Evolutionary conservation across 1,140 invertebrate genomes (phyloP).

Genomic region (Tetramorium parvispinum): DNA sequence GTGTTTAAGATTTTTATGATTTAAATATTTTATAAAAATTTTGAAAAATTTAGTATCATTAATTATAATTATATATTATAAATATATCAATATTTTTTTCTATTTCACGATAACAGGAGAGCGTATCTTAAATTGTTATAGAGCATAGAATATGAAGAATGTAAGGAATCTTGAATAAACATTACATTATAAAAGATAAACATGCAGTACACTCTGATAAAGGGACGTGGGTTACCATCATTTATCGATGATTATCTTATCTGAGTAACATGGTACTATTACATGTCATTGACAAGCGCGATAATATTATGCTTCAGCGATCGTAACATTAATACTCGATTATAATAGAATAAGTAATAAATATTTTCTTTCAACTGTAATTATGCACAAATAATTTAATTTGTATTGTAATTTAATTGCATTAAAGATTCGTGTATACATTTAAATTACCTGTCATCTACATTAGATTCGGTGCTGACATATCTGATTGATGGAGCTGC

Average conservation of each 20-base stretch:
- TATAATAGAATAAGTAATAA: not conserved
- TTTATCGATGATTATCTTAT: constrained; percentile 41
- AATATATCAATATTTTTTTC: not conserved
- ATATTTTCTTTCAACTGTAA: not conserved
- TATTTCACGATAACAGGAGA: not conserved
- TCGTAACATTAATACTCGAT: not conserved
- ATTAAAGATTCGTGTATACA: not conserved
- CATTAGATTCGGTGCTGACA: constrained; percentile 21
- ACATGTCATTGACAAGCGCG: not conserved
- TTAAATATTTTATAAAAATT: constrained; percentile 7
- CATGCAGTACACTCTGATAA: not conserved
- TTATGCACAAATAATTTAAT: not conserved
- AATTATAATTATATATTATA: not conserved
- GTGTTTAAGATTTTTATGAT: not conserved
- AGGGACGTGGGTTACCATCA: not conserved
- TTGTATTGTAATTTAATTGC: too few species aligned
- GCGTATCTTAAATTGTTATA: not conserved
- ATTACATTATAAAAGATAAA: constrained; percentile 1
- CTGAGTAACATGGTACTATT: not conserved
- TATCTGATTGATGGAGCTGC: constrained; percentile 31
- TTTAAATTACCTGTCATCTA: not conserved
- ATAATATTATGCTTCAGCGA: not conserved
- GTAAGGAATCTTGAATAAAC: not conserved
- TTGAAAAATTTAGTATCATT: not conserved
- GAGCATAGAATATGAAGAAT: not conserved